Conservation (phyloP, 2,797 vertebrate species). For the Takifugu rubripes region DNA sequence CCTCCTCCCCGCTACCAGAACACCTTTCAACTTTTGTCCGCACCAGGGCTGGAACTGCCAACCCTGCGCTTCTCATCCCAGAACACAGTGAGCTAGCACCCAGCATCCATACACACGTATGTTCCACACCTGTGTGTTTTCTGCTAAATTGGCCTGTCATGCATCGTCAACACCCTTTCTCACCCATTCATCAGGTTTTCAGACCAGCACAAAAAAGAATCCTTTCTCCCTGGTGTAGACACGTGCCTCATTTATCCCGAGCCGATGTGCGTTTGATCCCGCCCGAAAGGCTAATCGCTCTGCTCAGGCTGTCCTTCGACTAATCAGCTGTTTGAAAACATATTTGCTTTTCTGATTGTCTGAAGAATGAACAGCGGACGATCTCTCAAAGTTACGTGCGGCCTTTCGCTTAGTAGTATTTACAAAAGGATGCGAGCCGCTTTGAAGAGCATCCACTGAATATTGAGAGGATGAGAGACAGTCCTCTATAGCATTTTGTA, state of each 20-base stretch:
- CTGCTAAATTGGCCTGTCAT: background rate
- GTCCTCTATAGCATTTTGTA: conserved; percentile 57
- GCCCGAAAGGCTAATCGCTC: conserved; percentile 45
- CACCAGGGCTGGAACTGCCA: too few relatives aligned
- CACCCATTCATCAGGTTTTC: background rate
- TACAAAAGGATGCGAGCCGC: conserved; percentile 45
- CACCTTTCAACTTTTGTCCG: too few relatives aligned
- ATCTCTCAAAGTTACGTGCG: conserved; percentile 11
- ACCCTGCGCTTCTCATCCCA: too few relatives aligned
- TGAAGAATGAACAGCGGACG: conserved; percentile 30
- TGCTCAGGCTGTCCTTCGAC: conserved; percentile 20
- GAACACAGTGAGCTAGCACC: too few relatives aligned
- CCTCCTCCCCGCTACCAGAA: too few relatives aligned
- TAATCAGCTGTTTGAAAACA: conserved; percentile 19
- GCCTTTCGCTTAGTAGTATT: conserved; percentile 13
- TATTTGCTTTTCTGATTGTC: conserved; percentile 25
- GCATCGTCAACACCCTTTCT: background rate
- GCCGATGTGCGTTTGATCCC: conserved; percentile 11
- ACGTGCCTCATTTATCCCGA: conserved; percentile 15
- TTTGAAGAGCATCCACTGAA: conserved; percentile 32
- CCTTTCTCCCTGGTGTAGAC: conserved; percentile 8
- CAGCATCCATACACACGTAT: too few relatives aligned
- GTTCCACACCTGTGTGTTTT: too few relatives aligned
- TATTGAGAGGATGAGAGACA: conserved; percentile 53
- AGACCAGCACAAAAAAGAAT: background rate